A percentile compares a stretch with the other conserved stretches of the same genome.
Conservation (phyloP, 1,140 invertebrate species). For the Macrobrachium rosenbergii region DNA sequence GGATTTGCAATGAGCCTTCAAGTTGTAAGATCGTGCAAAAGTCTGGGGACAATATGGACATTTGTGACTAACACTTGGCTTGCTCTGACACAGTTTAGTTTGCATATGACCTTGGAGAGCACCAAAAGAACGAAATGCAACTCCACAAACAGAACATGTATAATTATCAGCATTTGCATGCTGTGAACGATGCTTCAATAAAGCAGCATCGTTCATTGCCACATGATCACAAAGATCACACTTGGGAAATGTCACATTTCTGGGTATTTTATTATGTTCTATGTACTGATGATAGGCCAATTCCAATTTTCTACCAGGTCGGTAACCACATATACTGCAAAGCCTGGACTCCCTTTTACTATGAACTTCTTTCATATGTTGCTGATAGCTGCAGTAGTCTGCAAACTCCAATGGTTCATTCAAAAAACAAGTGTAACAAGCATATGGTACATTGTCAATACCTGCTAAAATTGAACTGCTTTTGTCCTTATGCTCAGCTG, state of each 20-base stretch:
- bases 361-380: slow-evolving; percentile 56
- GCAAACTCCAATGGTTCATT: slow-evolving; percentile 55
- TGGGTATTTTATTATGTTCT: slow-evolving; percentile 49
- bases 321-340: slow-evolving; percentile 51
- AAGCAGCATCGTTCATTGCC: slow-evolving; percentile 47
- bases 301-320: slow-evolving; percentile 39
- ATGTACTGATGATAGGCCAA: slow-evolving; percentile 54
- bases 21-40: slow-evolving; percentile 54
- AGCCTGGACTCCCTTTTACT: slow-evolving; percentile 34
- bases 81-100: slow-evolving; percentile 56
- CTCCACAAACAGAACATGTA: slow-evolving; percentile 57
- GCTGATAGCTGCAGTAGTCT: slow-evolving; percentile 53
- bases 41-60: slow-evolving; percentile 53
- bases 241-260: slow-evolving; percentile 55
- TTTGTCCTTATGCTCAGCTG: slow-evolving; percentile 41
- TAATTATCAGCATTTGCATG: slow-evolving; percentile 55
- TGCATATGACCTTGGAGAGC: slow-evolving; percentile 56
- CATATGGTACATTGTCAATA: slow-evolving; percentile 55
- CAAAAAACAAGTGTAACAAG: slow-evolving; percentile 52
- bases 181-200: slow-evolving; percentile 57
- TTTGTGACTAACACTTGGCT: slow-evolving; percentile 48
- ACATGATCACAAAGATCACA: slow-evolving; percentile 60
- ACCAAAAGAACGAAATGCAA: slow-evolving; percentile 55
- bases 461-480: slow-evolving; percentile 44
- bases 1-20: slow-evolving; percentile 54